phyloP scores from a whole-genome alignment of 2,797 vertebrate species.

The Sebastolobus alascanus region DNA sequence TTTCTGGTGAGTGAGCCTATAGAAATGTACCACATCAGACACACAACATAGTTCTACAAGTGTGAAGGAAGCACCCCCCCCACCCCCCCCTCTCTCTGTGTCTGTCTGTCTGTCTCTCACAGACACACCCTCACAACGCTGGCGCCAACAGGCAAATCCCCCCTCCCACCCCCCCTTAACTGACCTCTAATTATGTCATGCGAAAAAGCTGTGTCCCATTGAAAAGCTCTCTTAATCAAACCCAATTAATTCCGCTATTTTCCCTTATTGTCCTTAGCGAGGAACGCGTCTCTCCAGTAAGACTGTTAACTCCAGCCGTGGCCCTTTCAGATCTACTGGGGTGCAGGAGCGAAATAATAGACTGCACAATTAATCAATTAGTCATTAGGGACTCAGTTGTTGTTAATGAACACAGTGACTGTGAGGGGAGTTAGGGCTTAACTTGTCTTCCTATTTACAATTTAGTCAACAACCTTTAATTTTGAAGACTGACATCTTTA shows the following conservation, averaged over 20 bases:
- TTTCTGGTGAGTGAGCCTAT: conserved; percentile 71
- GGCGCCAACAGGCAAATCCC: conserved; percentile 86
- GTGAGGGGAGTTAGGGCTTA: conserved; percentile 42
- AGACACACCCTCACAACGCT: conserved; percentile 79
- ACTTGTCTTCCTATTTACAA: conserved; percentile 22
- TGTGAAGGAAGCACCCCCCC: conserved; percentile 59
- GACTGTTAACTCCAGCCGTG: conserved; percentile 85
- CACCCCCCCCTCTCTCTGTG: background rate
- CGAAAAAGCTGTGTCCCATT: conserved; percentile 88
- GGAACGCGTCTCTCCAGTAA: conserved; percentile 83
- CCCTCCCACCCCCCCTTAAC: conserved; percentile 51
- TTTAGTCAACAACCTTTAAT: conserved; percentile 43
- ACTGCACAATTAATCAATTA: conserved; percentile 90
- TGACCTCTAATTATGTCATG: conserved; percentile 91
- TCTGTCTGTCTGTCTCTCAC: conserved; percentile 49
- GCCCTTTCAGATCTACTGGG: conserved; percentile 75
- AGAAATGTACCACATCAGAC: conserved; percentile 68
- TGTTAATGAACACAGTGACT: conserved; percentile 79
- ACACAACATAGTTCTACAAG: conserved; percentile 67
- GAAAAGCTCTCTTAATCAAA: conserved; percentile 89
- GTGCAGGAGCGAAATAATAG: conserved; percentile 84
- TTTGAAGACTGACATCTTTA: conserved; percentile 12
- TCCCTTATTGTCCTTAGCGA: conserved; percentile 86
- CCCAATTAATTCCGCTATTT: conserved; percentile 92
- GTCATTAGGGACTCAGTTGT: conserved; percentile 84